Evolutionary conservation across 2,888 invertebrate species (phyloP).

Genomic region (Bembecia ichneumoniformis): DNA sequence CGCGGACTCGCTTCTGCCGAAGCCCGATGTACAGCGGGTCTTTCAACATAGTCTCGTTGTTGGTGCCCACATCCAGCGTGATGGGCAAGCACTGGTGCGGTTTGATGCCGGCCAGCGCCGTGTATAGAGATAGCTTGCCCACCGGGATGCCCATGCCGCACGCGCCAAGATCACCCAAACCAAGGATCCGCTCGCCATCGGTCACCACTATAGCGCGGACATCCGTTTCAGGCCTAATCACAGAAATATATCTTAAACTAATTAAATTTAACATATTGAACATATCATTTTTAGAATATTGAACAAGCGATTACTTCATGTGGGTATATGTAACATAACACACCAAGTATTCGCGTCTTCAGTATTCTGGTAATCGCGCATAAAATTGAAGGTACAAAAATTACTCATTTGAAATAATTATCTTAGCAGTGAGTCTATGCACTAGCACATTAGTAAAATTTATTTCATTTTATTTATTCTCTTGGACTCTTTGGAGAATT

Average conservation of each 20-base stretch:
- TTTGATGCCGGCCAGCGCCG: slow-evolving; percentile 96
- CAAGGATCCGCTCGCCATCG: slow-evolving; percentile 98
- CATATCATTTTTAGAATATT: too few species aligned
- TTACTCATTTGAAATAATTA: too few species aligned
- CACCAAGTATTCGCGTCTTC: too few species aligned
- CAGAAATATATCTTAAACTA: neutral
- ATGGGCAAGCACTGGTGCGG: slow-evolving; percentile 96
- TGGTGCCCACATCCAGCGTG: slow-evolving; percentile 93
- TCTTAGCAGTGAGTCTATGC: too few species aligned
- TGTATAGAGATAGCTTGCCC: slow-evolving; percentile 96
- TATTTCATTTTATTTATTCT: too few species aligned
- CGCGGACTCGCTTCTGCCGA: slow-evolving; percentile 86
- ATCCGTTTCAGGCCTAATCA: slow-evolving; percentile 84
- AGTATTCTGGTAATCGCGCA: too few species aligned
- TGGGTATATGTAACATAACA: too few species aligned
- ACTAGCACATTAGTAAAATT: too few species aligned
- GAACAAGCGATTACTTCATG: too few species aligned
- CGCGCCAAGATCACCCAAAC: slow-evolving; percentile 96
- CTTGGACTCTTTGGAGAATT: too few species aligned
- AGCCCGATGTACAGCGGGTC: slow-evolving; percentile 97
- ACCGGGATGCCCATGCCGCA: slow-evolving; percentile 99
- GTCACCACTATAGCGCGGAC: slow-evolving; percentile 94
- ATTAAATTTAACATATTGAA: too few species aligned
- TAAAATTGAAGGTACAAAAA: too few species aligned
- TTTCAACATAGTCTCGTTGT: slow-evolving; percentile 85